Conservation (phyloP, 2,888 invertebrate species). For the Agonopterix alstromeriana region DNA sequence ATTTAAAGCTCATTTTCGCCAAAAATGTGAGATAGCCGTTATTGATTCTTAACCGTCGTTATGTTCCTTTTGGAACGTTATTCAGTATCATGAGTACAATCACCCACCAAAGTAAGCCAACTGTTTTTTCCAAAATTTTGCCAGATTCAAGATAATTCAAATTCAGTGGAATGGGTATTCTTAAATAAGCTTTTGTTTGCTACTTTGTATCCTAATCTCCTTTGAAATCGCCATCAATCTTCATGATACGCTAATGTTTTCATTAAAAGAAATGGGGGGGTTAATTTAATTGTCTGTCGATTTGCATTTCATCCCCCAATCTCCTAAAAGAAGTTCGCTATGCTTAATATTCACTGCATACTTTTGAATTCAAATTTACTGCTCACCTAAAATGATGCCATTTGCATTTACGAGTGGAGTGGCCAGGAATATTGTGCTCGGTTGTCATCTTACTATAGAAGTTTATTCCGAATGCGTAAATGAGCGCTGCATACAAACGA, state of each 20-base stretch:
- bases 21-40: no score
- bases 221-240: slow-evolving; percentile 9
- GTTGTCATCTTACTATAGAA: slow-evolving; percentile 5
- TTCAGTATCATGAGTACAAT: no score
- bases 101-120: no score
- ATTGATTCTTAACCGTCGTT: no score
- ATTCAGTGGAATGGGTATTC: no score
- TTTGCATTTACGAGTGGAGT: neutral
- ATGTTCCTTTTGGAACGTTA: no score
- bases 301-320: slow-evolving; percentile 9
- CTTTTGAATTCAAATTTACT: neutral
- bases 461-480: no score
- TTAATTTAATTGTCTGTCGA: slow-evolving; percentile 13
- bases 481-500: no score
- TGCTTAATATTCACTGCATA: slow-evolving; percentile 1
- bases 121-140: no score
- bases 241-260: slow-evolving; percentile 13
- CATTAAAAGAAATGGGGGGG: slow-evolving; percentile 8
- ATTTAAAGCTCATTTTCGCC: no score
- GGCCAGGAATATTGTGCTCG: neutral
- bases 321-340: neutral
- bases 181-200: no score
- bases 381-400: neutral
- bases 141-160: no score
- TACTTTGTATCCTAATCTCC: slow-evolving; percentile 1